Base-by-base conservation (phyloP, 2,113 vertebrate genomes). In the Etheostoma spectabile region DNA sequence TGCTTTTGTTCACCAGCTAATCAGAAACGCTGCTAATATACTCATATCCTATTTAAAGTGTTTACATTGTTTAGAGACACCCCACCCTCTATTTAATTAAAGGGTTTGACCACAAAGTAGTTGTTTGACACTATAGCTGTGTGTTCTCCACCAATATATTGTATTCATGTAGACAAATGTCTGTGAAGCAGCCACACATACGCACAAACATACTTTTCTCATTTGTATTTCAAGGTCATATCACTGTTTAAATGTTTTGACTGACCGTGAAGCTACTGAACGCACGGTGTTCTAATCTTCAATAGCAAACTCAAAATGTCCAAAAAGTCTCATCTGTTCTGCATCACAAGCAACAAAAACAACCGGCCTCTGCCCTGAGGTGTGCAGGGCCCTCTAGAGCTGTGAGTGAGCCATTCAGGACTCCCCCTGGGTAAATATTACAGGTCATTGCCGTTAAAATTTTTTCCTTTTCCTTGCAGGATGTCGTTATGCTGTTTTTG, bases 301-400 rank as follows among this genome's bases (percentile, higher is more conserved):
- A 46, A 53, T 22, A 38, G 76, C 38, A 53, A 77, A 79, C 8
- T 10, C 38, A 2, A 51, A 52, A 57, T 21, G 3, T 72, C 56
- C 42, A 56, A 75, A 68, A 85, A 56, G 51, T 77, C 68, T 88
- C 83, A 84, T 89, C 85, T 88, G 83, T 89, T 89, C 78, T 82
- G 85, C 85, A 86, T 89, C 87, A 91, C 61, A 51, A 83, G 82
- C 87, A 82, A 59, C 72, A 52, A 80, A 80, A 89, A 89, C 87
- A 86, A 15, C 1, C 13, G 8, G 68, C 49, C 60, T 30, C 45
- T 79, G 75, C 79, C 75, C 72, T 19, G 75, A 64, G 64, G 79
- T 66, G 65, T 74, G 56, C 30, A 12, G 66, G 76, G 68, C 64
- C 49, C 33, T 64, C 60, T 57, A 3, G 19, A 38, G 77, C 86